Conservation (phyloP, 2,888 invertebrate genomes). For the Monochamus alternatus region DNA sequence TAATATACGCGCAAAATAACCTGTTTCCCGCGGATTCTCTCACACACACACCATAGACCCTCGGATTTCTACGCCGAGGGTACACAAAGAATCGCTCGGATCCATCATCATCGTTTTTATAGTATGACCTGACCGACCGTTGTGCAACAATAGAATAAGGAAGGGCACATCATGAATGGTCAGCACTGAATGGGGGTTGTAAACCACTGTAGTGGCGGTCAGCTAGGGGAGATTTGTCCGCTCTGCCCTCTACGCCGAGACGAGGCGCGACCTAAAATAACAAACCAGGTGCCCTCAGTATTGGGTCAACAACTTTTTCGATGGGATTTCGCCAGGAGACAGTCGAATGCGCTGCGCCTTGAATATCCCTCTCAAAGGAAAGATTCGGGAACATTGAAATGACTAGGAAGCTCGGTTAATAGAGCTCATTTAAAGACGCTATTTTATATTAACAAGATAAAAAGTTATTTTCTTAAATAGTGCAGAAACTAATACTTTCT, state of each 20-base stretch:
- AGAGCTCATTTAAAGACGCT: no score
- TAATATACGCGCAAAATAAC: neutral
- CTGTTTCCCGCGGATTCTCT: neutral
- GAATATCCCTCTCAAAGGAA: no score
- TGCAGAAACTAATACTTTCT: no score
- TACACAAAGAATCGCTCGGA: conserved; percentile 38
- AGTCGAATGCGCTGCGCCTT: neutral
- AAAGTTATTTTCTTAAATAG: no score
- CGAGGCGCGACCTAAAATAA: conserved; percentile 56
- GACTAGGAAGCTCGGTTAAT: neutral
- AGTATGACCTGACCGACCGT: conserved; percentile 42
- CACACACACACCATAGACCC: neutral
- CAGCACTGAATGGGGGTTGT: conserved; percentile 58
- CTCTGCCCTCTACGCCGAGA: conserved; percentile 42
- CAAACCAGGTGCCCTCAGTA: conserved; percentile 56
- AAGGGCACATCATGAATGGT: conserved; percentile 57
- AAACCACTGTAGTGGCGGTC: conserved; percentile 54
- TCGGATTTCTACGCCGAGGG: conserved; percentile 19
- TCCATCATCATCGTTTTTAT: conserved; percentile 40
- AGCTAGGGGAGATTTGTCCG: conserved; percentile 49
- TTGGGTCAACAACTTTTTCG: conserved; percentile 43
- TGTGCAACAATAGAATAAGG: conserved; percentile 49
- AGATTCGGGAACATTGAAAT: neutral
- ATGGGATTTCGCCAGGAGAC: neutral
- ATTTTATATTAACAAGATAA: no score